Conservation (phyloP, 2,113 vertebrate species). For the Sapayoa aenigma region DNA sequence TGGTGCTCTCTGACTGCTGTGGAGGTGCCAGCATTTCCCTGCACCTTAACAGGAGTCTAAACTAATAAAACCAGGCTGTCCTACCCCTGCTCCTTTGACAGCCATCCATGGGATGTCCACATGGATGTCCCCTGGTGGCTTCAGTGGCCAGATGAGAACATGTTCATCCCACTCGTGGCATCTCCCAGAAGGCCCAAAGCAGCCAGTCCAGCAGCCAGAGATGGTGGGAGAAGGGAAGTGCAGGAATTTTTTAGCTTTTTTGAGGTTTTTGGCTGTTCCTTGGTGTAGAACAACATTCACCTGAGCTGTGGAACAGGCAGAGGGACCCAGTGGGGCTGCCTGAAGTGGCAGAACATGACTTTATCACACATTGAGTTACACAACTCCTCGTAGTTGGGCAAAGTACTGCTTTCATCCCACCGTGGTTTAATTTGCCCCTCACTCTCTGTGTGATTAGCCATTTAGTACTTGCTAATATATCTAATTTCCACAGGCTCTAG, state of each 20-base stretch:
- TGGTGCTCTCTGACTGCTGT: background rate
- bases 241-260: too few species aligned
- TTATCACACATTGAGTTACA: background rate
- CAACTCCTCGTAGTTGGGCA: background rate
- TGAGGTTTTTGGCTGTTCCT: background rate
- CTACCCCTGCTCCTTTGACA: background rate
- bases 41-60: background rate
- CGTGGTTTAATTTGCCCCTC: background rate
- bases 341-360: background rate
- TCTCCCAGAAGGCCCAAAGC: background rate
- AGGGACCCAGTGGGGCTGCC: background rate
- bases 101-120: fast-evolving
- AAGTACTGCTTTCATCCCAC: constrained; percentile 21
- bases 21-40: background rate
- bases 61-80: background rate
- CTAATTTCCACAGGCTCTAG: constrained; percentile 45
- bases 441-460: constrained; percentile 5
- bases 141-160: background rate
- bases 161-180: background rate
- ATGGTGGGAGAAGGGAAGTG: background rate
- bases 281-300: background rate
- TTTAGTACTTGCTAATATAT: constrained; percentile 57
- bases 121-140: background rate
- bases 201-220: background rate
- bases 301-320: background rate